Conservation (phyloP, 2,797 vertebrate genomes). For the Australoheros facetus region DNA sequence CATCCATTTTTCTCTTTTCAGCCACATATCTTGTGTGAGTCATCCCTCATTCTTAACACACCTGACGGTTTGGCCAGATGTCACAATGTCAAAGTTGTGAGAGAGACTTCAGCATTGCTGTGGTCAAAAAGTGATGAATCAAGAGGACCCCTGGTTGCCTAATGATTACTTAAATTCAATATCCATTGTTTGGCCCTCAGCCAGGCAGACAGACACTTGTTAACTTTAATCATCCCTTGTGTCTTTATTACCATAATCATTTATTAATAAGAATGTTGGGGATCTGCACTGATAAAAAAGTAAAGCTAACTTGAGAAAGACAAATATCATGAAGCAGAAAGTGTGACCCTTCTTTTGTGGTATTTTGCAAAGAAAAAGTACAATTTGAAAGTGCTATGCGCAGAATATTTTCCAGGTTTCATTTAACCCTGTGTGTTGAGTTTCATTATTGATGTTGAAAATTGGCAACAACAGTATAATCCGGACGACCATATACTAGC, state of each 20-base stretch:
- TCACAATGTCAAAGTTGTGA: constrained; percentile 33
- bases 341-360: not conserved
- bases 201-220: not conserved
- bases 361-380: not conserved
- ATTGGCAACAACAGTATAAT: not conserved
- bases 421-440: not conserved
- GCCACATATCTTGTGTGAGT: constrained; percentile 50
- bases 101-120: not conserved
- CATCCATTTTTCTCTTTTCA: constrained; percentile 47
- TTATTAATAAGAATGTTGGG: not conserved
- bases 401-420: not conserved
- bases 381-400: not conserved
- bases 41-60: constrained; percentile 51
- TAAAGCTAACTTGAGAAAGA: not conserved
- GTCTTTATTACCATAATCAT: not conserved
- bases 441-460: not conserved
- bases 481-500: not conserved
- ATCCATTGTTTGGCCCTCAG: not conserved
- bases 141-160: not conserved
- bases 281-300: not conserved
- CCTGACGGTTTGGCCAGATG: constrained; percentile 49
- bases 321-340: not conserved
- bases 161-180: not conserved
- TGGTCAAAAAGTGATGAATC: not conserved
- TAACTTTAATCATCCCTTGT: not conserved